A percentile compares a stretch with the other conserved stretches of the same genome.
These are phyloP conservation scores for Pachyrhynchus sulphureomaculatus DNA, from an alignment of 1,140 invertebrate species.

Conservation along the genomic window DNA sequence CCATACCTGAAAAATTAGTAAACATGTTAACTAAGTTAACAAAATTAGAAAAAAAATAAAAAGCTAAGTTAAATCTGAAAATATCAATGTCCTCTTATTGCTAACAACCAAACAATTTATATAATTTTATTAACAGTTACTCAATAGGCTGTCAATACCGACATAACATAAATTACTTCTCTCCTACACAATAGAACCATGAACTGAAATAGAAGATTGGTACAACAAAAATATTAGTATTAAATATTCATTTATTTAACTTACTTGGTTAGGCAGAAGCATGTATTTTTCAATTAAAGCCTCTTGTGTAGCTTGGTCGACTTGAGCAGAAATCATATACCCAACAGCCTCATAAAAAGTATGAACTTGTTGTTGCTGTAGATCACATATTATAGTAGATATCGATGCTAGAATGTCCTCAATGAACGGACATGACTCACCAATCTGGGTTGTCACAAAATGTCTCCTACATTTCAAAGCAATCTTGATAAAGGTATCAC, in stretches of 20 bases:
- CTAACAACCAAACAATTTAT: too few species aligned
- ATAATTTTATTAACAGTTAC: too few species aligned
- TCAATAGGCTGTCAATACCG: too few species aligned
- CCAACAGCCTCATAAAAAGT: constrained; percentile 99
- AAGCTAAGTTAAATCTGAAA: too few species aligned
- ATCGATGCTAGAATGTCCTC: constrained; percentile 97
- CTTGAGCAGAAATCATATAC: constrained; percentile 97
- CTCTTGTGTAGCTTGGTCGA: constrained; percentile 86
- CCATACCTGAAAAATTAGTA: constrained; percentile 67
- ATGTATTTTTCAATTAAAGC: constrained; percentile 97
- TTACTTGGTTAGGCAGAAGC: constrained; percentile 91
- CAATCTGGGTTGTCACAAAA: constrained; percentile 95
- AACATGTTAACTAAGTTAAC: too few species aligned
- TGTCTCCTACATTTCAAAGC: constrained; percentile 98
- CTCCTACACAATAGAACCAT: too few species aligned
- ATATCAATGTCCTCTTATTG: too few species aligned
- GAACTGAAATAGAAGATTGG: too few species aligned
- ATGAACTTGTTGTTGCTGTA: constrained; percentile 92
- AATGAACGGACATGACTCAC: constrained; percentile 97
- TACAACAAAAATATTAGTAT: too few species aligned
- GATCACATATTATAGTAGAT: constrained; percentile 97
- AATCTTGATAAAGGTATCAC: constrained; percentile 99
- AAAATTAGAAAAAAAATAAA: too few species aligned
- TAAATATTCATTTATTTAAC: too few species aligned
- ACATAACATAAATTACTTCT: too few species aligned